Evolutionary conservation across 2,113 vertebrate genomes (phyloP).

Genomic region (Picathartes gymnocephalus): DNA sequence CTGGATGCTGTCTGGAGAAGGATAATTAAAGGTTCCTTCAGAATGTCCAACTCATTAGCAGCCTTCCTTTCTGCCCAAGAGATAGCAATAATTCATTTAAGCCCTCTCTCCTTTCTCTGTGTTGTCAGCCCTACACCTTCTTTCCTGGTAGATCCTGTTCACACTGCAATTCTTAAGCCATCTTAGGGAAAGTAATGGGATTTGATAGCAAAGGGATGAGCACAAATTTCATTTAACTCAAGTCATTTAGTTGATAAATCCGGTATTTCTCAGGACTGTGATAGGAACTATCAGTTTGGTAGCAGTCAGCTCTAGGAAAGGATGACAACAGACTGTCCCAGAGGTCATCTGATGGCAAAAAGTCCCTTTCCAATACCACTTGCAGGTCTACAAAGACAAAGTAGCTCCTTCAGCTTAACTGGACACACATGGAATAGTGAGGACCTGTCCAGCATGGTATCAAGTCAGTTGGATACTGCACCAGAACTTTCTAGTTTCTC

Average conservation of each 20-base stretch:
- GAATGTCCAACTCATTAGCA: not conserved
- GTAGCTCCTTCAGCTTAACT: not conserved
- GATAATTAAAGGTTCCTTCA: not conserved
- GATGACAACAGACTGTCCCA: not conserved
- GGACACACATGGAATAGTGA: not conserved
- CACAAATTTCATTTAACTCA: constrained; percentile 30
- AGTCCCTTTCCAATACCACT: not conserved
- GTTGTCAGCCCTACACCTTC: not conserved
- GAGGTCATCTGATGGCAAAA: not conserved
- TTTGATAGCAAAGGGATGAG: constrained; percentile 47
- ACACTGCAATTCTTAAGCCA: constrained; percentile 24
- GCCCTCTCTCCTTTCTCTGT: not conserved
- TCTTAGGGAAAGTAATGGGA: constrained; percentile 53
- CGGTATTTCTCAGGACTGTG: not conserved
- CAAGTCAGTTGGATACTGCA: not conserved
- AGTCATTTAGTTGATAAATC: constrained; percentile 4
- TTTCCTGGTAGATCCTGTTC: not conserved
- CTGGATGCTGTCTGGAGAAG: not conserved
- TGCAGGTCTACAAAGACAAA: not conserved
- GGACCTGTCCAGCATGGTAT: not conserved
- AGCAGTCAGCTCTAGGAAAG: not conserved
- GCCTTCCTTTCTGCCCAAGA: not conserved
- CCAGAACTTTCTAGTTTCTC: not conserved
- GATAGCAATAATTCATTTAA: not conserved
- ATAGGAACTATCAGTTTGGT: not conserved